These are phyloP conservation scores for Macropodus opercularis DNA, from an alignment of 2,797 vertebrate species.

Conservation along the genomic window DNA sequence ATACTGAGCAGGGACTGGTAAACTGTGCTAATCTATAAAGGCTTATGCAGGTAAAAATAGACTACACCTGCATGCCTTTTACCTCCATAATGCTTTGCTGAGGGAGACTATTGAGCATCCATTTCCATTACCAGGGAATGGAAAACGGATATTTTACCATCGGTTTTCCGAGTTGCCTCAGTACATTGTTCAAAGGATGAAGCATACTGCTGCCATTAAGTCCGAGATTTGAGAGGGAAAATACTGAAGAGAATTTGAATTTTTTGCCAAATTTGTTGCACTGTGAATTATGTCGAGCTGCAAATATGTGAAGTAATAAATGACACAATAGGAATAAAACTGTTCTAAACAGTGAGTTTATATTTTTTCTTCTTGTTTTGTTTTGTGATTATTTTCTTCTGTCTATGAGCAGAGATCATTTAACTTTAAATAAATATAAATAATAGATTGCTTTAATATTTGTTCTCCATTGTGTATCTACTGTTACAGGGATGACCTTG, in stretches of 20 bases:
- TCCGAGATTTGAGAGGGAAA: conserved; percentile 6
- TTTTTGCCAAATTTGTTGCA: conserved; percentile 38
- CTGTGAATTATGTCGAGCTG: conserved; percentile 26
- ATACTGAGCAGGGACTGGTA: conserved; percentile 67
- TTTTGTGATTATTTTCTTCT: background rate
- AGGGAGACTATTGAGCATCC: conserved; percentile 53
- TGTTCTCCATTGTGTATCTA: conserved; percentile 13
- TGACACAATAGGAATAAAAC: background rate
- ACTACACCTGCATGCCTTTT: conserved; percentile 77
- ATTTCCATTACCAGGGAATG: conserved; percentile 59
- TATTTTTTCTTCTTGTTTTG: background rate
- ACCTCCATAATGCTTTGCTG: conserved; percentile 59
- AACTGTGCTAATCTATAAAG: conserved; percentile 79
- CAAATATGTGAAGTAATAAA: conserved; percentile 19
- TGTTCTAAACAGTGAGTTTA: background rate
- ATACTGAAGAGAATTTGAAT: conserved; percentile 16
- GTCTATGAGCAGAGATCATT: conserved; percentile 1
- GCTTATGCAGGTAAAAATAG: conserved; percentile 78
- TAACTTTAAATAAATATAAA: background rate
- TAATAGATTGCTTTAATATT: conserved; percentile 4
- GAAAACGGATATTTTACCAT: conserved; percentile 57
- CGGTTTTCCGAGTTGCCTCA: conserved; percentile 39
- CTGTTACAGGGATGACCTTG: conserved; percentile 17
- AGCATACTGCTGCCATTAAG: conserved; percentile 21
- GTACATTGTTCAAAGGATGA: conserved; percentile 47